Evolutionary conservation across 30 jellyfish, hydroid and myxozoan genomes (phyloP), one percentile per base, ranked within the genome.

Genomic region (Cassiopea xamachana): DNA sequence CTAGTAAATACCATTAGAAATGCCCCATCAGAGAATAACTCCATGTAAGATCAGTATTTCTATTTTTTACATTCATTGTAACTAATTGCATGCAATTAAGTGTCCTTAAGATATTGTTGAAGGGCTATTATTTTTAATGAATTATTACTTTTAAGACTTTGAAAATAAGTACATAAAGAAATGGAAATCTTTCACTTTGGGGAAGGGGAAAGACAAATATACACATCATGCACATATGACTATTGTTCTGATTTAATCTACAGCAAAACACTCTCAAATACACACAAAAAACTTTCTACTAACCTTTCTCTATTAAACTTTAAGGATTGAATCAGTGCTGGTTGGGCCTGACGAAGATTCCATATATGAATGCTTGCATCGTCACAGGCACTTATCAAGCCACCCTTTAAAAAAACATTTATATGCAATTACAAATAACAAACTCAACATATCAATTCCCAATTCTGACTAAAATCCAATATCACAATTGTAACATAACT

Each of bases 321-420:
- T 46, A 96, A 79, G 1, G 99, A 96, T 62, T 96, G 99, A 17
- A 92, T 96, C 70, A 96, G 74, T 48, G 97, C 97, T 6, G 99
- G 99, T 51, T 96, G 97, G 4, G 96, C 94, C 51, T 92, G 98
- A 83, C 99, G 90, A 50, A 96, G 60, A 84, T 95, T 96, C 99
- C 99, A 96, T 74, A 96, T 47, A 86, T 96, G 99, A 16, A 96
- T 51, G 81, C 93, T 88, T 7, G 98, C 99, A 92, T 96, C 99
- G 60, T 92, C 93, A 78, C 99, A 96, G 0, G 97, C 98, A 77
- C 99, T 90, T n/a, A 96, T 86, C 16, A 96, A 92, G 68, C 99
- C 98, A 76, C 99, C 99, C 99, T 96, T 47, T 17, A 89, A 72
- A 67, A 87, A 81, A 43, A 51, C 64, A 2, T 51, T 4, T 9